phyloP scores from a whole-genome alignment of 1,140 invertebrate species.

The Drosophila setifemur region DNA sequence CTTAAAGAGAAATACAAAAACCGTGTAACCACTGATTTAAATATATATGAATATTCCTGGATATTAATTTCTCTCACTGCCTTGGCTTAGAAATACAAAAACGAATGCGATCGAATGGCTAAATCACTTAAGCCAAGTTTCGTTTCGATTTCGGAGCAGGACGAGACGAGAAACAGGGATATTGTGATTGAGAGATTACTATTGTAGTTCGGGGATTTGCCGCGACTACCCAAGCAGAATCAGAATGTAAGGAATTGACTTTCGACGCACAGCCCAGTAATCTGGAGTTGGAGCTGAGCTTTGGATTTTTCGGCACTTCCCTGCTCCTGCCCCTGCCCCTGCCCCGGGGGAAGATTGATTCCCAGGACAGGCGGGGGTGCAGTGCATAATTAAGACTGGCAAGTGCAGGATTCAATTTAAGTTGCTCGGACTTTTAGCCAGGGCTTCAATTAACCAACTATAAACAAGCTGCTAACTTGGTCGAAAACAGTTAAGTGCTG shows the following conservation, averaged over 20 bases:
- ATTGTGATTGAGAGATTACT: slow-evolving; percentile 36
- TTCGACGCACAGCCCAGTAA: slow-evolving; percentile 13
- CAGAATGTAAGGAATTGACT: slow-evolving; percentile 28
- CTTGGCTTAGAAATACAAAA: slow-evolving; percentile 28
- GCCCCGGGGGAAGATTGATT: slow-evolving; percentile 4
- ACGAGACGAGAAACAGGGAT: slow-evolving; percentile 4
- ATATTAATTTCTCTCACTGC: slow-evolving; percentile 22
- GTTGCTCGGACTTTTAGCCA: slow-evolving; percentile 22
- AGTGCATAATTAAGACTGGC: slow-evolving; percentile 20
- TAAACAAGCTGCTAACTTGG: slow-evolving; percentile 62
- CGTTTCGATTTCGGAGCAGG: slow-evolving; percentile 23
- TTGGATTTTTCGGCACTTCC: neutral
- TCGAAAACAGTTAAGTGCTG: slow-evolving; percentile 7
- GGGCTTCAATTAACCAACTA: slow-evolving; percentile 68
- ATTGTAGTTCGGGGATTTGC: slow-evolving; percentile 41
- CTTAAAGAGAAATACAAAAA: too few relatives aligned
- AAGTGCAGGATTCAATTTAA: slow-evolving; percentile 65
- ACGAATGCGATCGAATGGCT: slow-evolving; percentile 35
- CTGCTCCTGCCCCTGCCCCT: too few relatives aligned
- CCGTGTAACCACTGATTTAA: too few relatives aligned
- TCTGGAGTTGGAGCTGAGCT: slow-evolving; percentile 9
- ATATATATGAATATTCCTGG: too few relatives aligned
- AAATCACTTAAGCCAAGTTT: slow-evolving; percentile 64
- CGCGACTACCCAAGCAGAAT: slow-evolving; percentile 1
- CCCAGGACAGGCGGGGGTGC: slow-evolving; percentile 1